A percentile compares a stretch with the other conserved stretches of the same genome.
Conservation (phyloP, 2,888 invertebrate species). For the Rhimphoctona megacephalus region DNA sequence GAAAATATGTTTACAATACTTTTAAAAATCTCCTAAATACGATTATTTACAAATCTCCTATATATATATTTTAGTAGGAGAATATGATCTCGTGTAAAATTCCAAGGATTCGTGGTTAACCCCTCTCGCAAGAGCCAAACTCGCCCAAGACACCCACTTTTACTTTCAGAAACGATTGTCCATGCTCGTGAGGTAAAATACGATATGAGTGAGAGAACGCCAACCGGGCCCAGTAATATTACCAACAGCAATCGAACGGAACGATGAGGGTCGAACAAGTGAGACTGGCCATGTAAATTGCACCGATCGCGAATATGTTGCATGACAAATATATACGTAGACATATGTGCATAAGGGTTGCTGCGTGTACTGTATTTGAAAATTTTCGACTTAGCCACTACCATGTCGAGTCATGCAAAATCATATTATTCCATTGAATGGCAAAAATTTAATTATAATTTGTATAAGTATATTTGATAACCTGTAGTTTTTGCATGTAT, state of each 20-base stretch:
- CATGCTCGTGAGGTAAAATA: slow-evolving; percentile 62
- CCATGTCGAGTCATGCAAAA: not conserved
- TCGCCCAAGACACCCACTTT: slow-evolving; percentile 75
- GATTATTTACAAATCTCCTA: too few relatives aligned
- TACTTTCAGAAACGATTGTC: slow-evolving; percentile 78
- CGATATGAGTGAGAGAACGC: slow-evolving; percentile 56
- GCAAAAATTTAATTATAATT: not conserved
- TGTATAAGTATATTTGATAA: too few relatives aligned
- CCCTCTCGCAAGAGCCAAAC: slow-evolving; percentile 53
- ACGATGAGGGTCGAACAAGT: not conserved
- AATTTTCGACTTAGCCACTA: not conserved
- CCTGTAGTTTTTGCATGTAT: too few relatives aligned
- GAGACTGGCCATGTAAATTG: not conserved
- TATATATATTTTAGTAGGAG: not conserved
- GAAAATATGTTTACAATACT: not conserved
- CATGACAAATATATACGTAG: not conserved
- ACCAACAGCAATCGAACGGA: slow-evolving; percentile 49
- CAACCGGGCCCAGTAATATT: slow-evolving; percentile 58
- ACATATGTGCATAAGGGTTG: slow-evolving; percentile 11
- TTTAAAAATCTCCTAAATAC: too few relatives aligned
- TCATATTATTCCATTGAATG: not conserved
- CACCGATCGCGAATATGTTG: slow-evolving; percentile 4
- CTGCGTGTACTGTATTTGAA: not conserved
- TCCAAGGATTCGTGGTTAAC: slow-evolving; percentile 36
- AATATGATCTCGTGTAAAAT: slow-evolving; percentile 19